These are phyloP conservation scores for Chamaea fasciata DNA, from an alignment of 2,113 vertebrate genomes.

Conservation along the genomic window DNA sequence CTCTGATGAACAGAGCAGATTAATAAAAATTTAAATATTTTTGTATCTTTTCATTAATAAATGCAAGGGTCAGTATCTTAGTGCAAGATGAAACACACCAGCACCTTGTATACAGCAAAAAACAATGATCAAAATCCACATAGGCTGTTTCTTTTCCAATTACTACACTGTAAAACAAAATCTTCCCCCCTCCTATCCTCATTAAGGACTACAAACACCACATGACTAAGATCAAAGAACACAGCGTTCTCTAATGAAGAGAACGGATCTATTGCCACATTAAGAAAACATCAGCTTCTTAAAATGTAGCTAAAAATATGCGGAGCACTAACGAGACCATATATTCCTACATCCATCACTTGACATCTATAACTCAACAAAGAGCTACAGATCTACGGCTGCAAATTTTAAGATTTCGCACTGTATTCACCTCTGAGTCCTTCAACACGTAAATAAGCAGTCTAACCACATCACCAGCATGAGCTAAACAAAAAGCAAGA, in stretches of 20 bases:
- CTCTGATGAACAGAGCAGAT: background rate
- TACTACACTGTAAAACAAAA: background rate
- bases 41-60: background rate
- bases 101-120: background rate
- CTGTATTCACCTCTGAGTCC: background rate
- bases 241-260: background rate
- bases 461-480: background rate
- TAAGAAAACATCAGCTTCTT: conserved; percentile 12
- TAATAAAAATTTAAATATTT: background rate
- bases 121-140: background rate
- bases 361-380: background rate
- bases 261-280: background rate
- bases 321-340: background rate
- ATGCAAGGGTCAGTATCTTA: background rate
- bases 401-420: background rate
- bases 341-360: background rate
- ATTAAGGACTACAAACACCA: background rate
- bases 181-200: background rate
- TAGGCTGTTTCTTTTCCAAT: background rate
- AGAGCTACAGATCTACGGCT: background rate
- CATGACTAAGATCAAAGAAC: conserved; percentile 1
- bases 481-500: background rate
- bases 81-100: background rate
- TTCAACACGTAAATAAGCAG: background rate
- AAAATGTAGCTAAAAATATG: background rate